phyloP scores from a whole-genome alignment of 2,113 vertebrate species.

The Pygoscelis antarcticus region DNA sequence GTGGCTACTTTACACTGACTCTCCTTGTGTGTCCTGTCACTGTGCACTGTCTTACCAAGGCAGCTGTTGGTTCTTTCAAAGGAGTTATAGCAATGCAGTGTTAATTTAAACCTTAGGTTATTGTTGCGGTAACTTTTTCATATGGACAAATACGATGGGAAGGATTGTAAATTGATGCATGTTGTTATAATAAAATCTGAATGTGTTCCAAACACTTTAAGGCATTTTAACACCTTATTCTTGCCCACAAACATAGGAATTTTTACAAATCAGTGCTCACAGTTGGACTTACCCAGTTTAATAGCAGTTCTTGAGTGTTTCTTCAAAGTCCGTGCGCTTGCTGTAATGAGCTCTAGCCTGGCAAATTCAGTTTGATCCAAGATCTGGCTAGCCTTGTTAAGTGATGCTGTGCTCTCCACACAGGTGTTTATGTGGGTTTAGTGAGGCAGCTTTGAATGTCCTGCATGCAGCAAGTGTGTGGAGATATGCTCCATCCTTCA shows the following conservation, averaged over 20 bases:
- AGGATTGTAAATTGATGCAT: not conserved
- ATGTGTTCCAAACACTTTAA: not conserved
- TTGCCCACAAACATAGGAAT: not conserved
- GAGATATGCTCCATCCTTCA: not conserved
- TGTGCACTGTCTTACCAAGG: not conserved
- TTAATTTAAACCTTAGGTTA: not conserved
- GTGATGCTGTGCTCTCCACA: not conserved
- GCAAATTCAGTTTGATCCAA: not conserved
- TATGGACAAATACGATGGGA: not conserved
- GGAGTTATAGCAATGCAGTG: not conserved
- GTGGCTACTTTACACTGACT: not conserved
- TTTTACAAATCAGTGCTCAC: not conserved
- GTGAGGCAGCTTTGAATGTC: not conserved
- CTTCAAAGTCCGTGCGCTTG: not conserved
- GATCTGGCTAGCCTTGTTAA: not conserved
- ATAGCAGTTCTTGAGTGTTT: not conserved
- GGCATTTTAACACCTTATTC: not conserved
- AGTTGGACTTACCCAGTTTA: not conserved
- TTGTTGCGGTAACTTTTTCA: not conserved
- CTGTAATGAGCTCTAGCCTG: not conserved
- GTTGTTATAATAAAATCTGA: not conserved
- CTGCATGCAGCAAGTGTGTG: not conserved
- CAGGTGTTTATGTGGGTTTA: not conserved
- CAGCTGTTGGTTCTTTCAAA: not conserved
- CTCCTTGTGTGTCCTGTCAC: not conserved